Conservation (phyloP, 2,888 invertebrate species). For the Steinernema hermaphroditum region DNA sequence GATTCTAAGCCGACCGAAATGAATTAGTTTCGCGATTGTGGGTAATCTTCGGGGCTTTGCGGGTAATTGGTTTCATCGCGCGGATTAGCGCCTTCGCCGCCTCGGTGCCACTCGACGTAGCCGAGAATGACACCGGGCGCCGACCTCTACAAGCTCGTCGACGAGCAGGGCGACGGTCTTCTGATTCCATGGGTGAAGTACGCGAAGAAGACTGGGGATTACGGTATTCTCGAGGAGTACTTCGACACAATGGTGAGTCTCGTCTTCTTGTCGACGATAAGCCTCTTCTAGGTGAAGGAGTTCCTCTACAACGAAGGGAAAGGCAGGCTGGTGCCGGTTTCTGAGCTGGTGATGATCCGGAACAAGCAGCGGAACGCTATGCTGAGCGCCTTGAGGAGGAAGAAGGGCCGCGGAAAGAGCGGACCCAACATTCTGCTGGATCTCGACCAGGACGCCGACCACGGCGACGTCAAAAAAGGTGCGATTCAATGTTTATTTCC, state of each 20-base stretch:
- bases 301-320: conserved; percentile 90
- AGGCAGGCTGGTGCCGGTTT: conserved; percentile 85
- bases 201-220: conserved; percentile 54
- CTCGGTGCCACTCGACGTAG: not conserved
- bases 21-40: not conserved
- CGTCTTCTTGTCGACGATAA: not conserved
- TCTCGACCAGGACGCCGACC: conserved; percentile 5
- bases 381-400: conserved; percentile 50
- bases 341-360: conserved; percentile 81
- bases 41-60: not conserved
- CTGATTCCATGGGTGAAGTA: conserved; percentile 56
- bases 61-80: not conserved
- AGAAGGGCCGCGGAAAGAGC: conserved; percentile 62
- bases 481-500: not conserved
- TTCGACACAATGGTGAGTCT: conserved; percentile 71
- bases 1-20: not conserved
- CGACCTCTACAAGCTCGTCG: conserved; percentile 53
- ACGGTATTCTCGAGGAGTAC: conserved; percentile 54
- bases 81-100: not conserved
- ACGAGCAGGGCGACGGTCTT: conserved; percentile 57
- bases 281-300: conserved; percentile 75
- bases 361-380: conserved; percentile 77
- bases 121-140: not conserved
- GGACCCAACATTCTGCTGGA: conserved; percentile 65
- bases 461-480: conserved; percentile 60